Percentiles rank a stretch among this genome's conserved stretches.
These are phyloP conservation scores for Cydia fagiglandana DNA, from an alignment of 1,140 invertebrate species.

Conservation along the genomic window DNA sequence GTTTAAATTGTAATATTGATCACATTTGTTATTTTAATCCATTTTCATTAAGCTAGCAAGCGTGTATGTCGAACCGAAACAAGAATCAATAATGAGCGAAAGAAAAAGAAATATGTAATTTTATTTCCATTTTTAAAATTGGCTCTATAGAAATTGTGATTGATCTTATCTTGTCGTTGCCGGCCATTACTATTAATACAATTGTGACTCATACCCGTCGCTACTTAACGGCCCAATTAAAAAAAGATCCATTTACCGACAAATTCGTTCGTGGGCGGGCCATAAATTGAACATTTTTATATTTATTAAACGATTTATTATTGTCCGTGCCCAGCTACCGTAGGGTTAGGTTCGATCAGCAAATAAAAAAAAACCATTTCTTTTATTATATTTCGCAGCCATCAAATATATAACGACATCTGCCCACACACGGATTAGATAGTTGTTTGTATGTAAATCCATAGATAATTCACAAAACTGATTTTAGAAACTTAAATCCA, in stretches of 20 bases:
- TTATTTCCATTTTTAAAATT: too few relatives aligned
- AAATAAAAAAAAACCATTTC: conserved; percentile 16
- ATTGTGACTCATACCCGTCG: background rate
- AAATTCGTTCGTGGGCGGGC: background rate
- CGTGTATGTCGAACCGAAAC: too few relatives aligned
- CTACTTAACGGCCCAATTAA: background rate
- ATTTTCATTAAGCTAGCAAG: too few relatives aligned
- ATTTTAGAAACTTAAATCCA: conserved; percentile 40
- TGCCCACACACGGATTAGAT: conserved; percentile 6
- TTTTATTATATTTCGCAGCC: conserved; percentile 24
- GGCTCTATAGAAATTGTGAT: too few relatives aligned
- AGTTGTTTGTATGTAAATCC: conserved; percentile 18
- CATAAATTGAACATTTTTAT: conserved; percentile 12
- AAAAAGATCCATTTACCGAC: background rate
- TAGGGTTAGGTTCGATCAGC: background rate
- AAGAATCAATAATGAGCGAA: too few relatives aligned
- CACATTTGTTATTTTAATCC: too few relatives aligned
- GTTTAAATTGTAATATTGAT: too few relatives aligned
- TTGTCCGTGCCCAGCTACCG: conserved; percentile 20
- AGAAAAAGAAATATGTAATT: too few relatives aligned
- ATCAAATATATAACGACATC: conserved; percentile 29
- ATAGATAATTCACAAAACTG: conserved; percentile 24
- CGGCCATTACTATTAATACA: too few relatives aligned
- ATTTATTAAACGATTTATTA: conserved; percentile 1
- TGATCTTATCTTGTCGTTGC: too few relatives aligned